Evolutionary conservation across 2,113 vertebrate genomes (phyloP).

Genomic region (Suncus etruscus): DNA sequence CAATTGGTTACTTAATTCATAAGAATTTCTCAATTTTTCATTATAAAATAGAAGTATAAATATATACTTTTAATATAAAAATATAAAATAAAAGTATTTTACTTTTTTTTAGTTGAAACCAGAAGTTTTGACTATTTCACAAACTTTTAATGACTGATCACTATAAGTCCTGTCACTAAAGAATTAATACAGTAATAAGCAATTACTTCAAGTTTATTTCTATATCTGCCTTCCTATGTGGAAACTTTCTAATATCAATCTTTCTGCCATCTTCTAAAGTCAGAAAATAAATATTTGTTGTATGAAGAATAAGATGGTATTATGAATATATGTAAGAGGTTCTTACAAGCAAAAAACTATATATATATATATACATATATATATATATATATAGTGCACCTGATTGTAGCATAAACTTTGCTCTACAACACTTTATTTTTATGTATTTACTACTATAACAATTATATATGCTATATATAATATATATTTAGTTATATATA

Average conservation of each 20-base stretch:
- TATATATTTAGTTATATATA: no score
- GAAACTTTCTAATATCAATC: not conserved
- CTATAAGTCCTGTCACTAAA: not conserved
- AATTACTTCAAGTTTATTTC: not conserved
- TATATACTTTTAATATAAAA: no score
- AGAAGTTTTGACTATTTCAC: not conserved
- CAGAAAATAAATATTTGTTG: constrained; percentile 10
- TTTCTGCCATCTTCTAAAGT: constrained; percentile 21
- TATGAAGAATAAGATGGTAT: constrained; percentile 22
- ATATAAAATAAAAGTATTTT: not conserved
- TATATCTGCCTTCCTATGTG: not conserved
- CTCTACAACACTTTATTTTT: not conserved
- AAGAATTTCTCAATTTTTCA: not conserved
- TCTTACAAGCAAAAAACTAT: constrained; percentile 21
- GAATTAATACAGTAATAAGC: constrained; percentile 48
- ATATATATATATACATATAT: no score
- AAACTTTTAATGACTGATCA: not conserved
- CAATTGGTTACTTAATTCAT: not conserved
- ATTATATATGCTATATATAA: not conserved
- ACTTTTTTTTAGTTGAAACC: not conserved
- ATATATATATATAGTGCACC: not conserved
- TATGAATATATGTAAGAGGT: not conserved
- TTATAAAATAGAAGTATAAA: not conserved
- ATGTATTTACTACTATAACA: not conserved
- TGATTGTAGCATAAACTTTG: not conserved